Percentiles rank a stretch among this genome's conserved stretches.
Conservation (phyloP, 2,888 invertebrate species). For the Petrolisthes manimaculis region DNA sequence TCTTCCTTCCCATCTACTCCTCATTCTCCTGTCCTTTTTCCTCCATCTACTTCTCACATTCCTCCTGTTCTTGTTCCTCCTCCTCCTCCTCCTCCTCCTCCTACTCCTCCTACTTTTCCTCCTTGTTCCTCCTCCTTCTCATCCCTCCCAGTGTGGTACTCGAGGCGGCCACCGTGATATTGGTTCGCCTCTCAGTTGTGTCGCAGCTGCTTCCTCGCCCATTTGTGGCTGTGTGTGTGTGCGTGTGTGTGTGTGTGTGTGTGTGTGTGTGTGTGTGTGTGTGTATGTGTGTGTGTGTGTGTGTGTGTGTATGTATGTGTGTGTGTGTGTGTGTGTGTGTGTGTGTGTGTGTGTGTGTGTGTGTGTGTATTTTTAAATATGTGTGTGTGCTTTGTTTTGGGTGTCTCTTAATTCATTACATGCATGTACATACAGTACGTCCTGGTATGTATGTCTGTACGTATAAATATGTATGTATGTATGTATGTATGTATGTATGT, state of each 20-base stretch:
- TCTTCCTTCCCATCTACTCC: neutral
- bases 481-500: no score
- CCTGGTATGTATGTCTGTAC: no score
- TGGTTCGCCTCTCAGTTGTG: neutral
- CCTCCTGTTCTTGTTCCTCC: neutral
- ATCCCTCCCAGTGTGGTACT: neutral
- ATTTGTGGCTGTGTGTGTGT: neutral
- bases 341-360: no score
- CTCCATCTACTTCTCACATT: neutral
- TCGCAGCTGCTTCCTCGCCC: neutral
- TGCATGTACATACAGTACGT: no score
- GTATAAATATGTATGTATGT: no score
- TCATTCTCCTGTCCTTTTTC: neutral
- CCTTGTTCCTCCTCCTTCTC: neutral
- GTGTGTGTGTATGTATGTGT: constrained; percentile 1
- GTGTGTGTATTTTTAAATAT: no score
- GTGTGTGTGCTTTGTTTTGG: no score
- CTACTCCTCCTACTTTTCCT: neutral
- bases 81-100: neutral
- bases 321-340: constrained; percentile 1
- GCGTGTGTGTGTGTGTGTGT: constrained; percentile 18
- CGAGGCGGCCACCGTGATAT: constrained; percentile 1
- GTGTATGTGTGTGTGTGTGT: neutral
- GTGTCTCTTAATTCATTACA: no score
- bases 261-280: constrained; percentile 14